Percentiles rank a stretch among this genome's conserved stretches.
Conservation (phyloP, 2,113 vertebrate genomes). For the Tragulus kanchil region DNA sequence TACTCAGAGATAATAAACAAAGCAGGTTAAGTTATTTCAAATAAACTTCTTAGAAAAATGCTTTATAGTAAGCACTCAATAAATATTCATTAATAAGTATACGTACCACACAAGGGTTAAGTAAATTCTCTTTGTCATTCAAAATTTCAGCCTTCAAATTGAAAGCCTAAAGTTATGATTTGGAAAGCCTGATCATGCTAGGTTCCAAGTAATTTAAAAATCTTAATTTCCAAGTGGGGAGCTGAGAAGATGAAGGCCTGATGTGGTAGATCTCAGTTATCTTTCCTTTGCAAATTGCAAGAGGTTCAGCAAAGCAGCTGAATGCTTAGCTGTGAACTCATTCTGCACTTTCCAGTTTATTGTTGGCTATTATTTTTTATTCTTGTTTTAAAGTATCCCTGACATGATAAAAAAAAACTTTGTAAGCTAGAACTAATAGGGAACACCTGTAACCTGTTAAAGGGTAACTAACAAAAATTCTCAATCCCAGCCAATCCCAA, state of each 20-base stretch:
- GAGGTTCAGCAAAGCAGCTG: conserved; percentile 3
- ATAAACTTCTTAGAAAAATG: conserved; percentile 6
- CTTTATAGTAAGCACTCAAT: not conserved
- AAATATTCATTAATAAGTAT: not conserved
- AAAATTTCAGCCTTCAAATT: conserved; percentile 50
- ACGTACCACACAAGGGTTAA: not conserved
- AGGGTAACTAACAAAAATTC: conserved; percentile 1
- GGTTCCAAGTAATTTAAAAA: conserved; percentile 5
- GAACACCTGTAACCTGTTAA: not conserved
- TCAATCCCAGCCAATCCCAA: not conserved
- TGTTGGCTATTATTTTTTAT: not conserved
- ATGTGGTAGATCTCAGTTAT: not conserved
- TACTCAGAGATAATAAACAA: not conserved
- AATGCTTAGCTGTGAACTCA: not conserved
- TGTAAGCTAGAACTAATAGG: not conserved
- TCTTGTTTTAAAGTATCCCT: conserved; percentile 38
- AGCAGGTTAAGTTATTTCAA: conserved; percentile 10
- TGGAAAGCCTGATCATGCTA: not conserved
- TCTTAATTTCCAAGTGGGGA: not conserved
- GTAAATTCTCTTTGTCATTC: conserved; percentile 22
- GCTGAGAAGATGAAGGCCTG: not conserved
- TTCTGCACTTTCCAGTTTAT: not conserved
- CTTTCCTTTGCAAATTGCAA: not conserved
- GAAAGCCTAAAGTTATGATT: not conserved
- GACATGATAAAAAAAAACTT: not conserved